phyloP scores from a whole-genome alignment of 2,113 vertebrate genomes.

The Oreochromis tanganicae region DNA sequence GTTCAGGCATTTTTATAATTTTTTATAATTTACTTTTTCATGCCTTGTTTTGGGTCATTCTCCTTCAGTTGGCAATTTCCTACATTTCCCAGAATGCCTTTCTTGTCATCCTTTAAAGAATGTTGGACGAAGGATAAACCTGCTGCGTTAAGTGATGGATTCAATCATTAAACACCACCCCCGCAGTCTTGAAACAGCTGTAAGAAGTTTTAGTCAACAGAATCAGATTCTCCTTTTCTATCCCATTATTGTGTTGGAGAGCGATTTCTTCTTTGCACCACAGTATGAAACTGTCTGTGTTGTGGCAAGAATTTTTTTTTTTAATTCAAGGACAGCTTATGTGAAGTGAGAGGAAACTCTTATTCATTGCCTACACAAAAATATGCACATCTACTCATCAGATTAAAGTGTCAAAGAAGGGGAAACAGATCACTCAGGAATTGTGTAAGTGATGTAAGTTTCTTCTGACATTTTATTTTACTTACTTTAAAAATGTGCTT shows the following conservation, averaged over 20 bases:
- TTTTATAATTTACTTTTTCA: not conserved
- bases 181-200: not conserved
- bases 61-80: not conserved
- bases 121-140: not conserved
- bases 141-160: not conserved
- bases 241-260: not conserved
- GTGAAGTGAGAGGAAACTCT: accelerated
- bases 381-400: accelerated
- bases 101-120: not conserved
- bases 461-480: not conserved
- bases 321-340: not conserved
- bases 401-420: not conserved
- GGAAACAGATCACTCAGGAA: not conserved
- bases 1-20: not conserved
- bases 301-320: not conserved
- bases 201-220: not conserved
- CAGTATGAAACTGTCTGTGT: not conserved
- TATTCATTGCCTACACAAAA: not conserved
- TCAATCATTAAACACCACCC: not conserved
- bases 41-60: not conserved
- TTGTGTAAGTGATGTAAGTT: not conserved
- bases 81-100: slow-evolving; percentile 25
- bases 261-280: not conserved
- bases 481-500: not conserved
- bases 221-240: not conserved